Conservation (phyloP, 2,888 invertebrate genomes). For the Vandiemenella viatica region DNA sequence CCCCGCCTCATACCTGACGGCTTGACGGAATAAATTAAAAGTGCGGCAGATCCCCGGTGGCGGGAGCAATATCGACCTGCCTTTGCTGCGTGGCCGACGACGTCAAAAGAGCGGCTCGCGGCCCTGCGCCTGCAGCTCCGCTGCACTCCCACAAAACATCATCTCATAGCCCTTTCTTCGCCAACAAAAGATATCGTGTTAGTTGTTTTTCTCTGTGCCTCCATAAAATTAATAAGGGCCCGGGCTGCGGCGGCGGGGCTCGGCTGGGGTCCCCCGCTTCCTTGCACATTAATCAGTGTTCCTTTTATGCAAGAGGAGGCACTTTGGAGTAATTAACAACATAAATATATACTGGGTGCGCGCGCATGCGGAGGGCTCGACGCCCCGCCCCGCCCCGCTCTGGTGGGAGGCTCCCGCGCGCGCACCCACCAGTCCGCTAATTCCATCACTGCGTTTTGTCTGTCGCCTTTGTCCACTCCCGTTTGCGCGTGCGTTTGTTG, state of each 20-base stretch:
- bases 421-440: not conserved
- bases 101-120: too few species aligned
- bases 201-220: not conserved
- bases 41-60: too few species aligned
- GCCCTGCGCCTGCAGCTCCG: not conserved
- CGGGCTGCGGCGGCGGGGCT: not conserved
- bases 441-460: not conserved
- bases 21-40: too few species aligned
- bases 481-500: not conserved
- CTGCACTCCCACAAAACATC: not conserved
- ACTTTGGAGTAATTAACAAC: slow-evolving; percentile 15
- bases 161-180: not conserved
- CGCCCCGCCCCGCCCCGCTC: not conserved
- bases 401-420: not conserved
- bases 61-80: too few species aligned
- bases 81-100: too few species aligned
- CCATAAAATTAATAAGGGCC: slow-evolving; percentile 2
- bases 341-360: slow-evolving; percentile 9
- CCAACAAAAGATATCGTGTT: not conserved
- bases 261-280: not conserved
- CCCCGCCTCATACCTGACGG: too few species aligned
- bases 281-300: slow-evolving; percentile 11
- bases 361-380: not conserved
- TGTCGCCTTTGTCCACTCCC: not conserved
- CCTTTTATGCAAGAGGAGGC: slow-evolving; percentile 10